Percentiles rank a stretch among this genome's conserved stretches.
Conservation (phyloP, 2,888 invertebrate genomes). For the Apamea sordens region DNA sequence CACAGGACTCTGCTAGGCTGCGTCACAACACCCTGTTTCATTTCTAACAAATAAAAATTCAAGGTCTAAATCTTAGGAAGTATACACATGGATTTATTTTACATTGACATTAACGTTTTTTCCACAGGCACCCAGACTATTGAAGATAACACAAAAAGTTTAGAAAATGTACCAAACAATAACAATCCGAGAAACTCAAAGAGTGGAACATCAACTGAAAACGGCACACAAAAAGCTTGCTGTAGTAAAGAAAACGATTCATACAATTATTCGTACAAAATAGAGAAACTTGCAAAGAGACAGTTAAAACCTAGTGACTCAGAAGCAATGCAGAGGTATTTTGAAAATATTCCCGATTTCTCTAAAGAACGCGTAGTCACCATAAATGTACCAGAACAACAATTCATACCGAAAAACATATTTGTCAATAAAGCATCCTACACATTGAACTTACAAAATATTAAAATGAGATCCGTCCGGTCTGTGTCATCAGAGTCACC, state of each 20-base stretch:
- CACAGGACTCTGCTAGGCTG: neutral
- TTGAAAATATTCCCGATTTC: constrained; percentile 79
- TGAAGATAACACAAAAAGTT: neutral
- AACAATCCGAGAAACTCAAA: neutral
- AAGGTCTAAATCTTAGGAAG: neutral
- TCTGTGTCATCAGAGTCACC: constrained; percentile 65
- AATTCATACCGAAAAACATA: constrained; percentile 79
- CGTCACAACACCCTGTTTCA: neutral
- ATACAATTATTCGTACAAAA: constrained; percentile 60
- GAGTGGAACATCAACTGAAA: neutral
- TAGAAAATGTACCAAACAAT: neutral
- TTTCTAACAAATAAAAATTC: neutral
- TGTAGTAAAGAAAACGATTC: constrained; percentile 18
- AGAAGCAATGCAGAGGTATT: constrained; percentile 68
- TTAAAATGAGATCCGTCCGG: constrained; percentile 68
- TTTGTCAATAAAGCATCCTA: constrained; percentile 78
- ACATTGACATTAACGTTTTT: neutral
- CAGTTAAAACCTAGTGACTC: constrained; percentile 65
- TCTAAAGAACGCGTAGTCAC: constrained; percentile 72
- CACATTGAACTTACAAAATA: constrained; percentile 74
- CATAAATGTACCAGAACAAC: constrained; percentile 76
- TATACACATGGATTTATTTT: neutral
- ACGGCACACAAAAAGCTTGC: neutral
- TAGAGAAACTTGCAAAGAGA: constrained; percentile 73
- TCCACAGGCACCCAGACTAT: constrained; percentile 22